Base-by-base conservation (phyloP, 2,888 invertebrate species). In the Drosophila meridionalis region DNA sequence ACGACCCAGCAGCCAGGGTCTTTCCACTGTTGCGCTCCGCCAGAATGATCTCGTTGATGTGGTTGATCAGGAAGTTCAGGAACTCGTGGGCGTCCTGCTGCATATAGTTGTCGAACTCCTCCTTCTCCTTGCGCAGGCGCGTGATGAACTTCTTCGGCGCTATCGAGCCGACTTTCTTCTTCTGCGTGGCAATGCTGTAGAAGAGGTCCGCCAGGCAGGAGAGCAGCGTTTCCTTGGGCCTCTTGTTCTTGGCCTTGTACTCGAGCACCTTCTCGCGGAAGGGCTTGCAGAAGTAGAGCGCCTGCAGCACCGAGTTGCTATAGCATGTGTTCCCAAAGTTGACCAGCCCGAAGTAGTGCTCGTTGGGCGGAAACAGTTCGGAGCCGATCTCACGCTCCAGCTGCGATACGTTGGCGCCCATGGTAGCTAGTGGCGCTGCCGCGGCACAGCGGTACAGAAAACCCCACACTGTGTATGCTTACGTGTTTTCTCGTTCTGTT, bases 291-390 rank as follows among this genome's bases (percentile, higher is more conserved):
- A 99, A 99, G 93, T 99, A 99, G 80, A 99, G 94, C 38, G 99
- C 99, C 95, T 99, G 99, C 80, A 99, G 95, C 85, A 99, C 99
- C 52, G 99, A 99, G 94, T 99, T 99, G 93, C 99, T 99, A 93
- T 99, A 99, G 94, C 99, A 99, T 38, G 99, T 99, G 94, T 99
- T 99, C 85, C 99, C 99, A 95, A 99, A 99, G 95, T 99, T 99
- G 81, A 99, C 99, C 94, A 99, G 95, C 92, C 99, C 99, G 95
- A 99, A 99, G 94, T 99, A 99, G 94, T 99, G 99, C 93, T 99
- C 99, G 94, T 99, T 99, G 78, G 98, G 97, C 91, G 99, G 99
- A 94, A 99, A 98, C 93, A 98, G 98, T 94, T 99, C 99, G 90
- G 98, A 96, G 92, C 99, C 99, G 93, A 99, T 99, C 95, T 99